A percentile compares a stretch with the other conserved stretches of the same genome.
These are phyloP conservation scores for Ephestia elutella DNA, from an alignment of 1,140 invertebrate species.

Conservation along the genomic window DNA sequence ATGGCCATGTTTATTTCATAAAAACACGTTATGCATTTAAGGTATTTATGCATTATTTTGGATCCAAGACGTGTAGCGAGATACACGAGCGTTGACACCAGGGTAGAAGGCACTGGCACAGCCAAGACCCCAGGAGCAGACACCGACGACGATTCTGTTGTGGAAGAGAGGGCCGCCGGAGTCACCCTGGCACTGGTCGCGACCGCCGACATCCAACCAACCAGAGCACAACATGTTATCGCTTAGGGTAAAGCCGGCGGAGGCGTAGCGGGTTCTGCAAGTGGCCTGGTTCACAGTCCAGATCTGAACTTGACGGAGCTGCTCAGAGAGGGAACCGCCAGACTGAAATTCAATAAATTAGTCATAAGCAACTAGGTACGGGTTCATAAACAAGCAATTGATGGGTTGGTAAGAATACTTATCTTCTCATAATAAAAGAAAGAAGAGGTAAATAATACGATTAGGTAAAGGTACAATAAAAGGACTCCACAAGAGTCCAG, in stretches of 20 bases:
- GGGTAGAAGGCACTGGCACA: slow-evolving; percentile 7
- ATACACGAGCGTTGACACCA: slow-evolving; percentile 13
- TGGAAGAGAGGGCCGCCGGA: slow-evolving; percentile 10
- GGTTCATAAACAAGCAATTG: no score
- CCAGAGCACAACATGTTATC: slow-evolving; percentile 20
- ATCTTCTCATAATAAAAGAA: no score
- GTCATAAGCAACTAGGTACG: no score
- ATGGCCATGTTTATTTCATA: no score
- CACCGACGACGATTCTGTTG: slow-evolving; percentile 12
- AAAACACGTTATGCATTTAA: no score
- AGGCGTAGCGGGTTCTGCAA: slow-evolving; percentile 10
- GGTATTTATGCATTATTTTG: slow-evolving; percentile 4
- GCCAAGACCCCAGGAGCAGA: background rate
- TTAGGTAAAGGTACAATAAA: no score
- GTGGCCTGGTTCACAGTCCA: slow-evolving; percentile 13
- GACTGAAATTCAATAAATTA: background rate
- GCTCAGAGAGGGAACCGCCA: background rate
- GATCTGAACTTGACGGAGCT: slow-evolving; percentile 15
- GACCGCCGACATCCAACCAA: slow-evolving; percentile 18
- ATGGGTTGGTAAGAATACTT: no score
- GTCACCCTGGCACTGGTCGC: slow-evolving; percentile 10
- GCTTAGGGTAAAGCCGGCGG: background rate
- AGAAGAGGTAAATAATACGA: no score
- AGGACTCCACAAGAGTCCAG: no score
- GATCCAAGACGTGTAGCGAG: slow-evolving; percentile 5